Percentiles rank a stretch among this genome's conserved stretches.
Conservation (phyloP, 2,888 invertebrate species). For the Apomyelois bistriatella region DNA sequence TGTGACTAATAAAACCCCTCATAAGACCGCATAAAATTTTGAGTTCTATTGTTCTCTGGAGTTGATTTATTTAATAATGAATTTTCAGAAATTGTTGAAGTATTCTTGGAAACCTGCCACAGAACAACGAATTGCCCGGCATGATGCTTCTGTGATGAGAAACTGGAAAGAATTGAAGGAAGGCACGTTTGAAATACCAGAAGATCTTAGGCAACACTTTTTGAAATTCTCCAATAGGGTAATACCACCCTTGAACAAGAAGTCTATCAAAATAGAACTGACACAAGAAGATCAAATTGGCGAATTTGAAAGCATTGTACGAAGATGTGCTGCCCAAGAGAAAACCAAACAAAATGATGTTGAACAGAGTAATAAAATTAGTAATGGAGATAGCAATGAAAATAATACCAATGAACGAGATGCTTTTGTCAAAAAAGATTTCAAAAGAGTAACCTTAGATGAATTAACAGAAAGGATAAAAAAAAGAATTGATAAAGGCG, state of each 20-base stretch:
- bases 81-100: conserved; percentile 82
- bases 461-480: conserved; percentile 55
- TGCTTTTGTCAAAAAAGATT: conserved; percentile 25
- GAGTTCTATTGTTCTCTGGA: no score
- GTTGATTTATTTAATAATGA: no score
- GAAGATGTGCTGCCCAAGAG: conserved; percentile 53
- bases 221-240: conserved; percentile 82
- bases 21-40: no score
- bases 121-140: conserved; percentile 77
- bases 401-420: conserved; percentile 15
- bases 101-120: conserved; percentile 82
- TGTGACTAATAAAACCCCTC: no score
- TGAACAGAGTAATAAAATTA: neutral
- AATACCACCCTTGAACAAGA: conserved; percentile 61
- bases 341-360: conserved; percentile 18
- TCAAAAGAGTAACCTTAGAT: conserved; percentile 54
- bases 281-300: conserved; percentile 50
- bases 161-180: conserved; percentile 85
- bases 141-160: conserved; percentile 82
- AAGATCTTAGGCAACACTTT: conserved; percentile 79
- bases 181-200: conserved; percentile 71
- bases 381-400: conserved; percentile 14
- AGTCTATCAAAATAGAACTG: conserved; percentile 55
- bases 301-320: conserved; percentile 73
- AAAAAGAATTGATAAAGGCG: conserved; percentile 50